A percentile compares a stretch with the other conserved stretches of the same genome.
phyloP scores from a whole-genome alignment of 2,113 vertebrate species.

The Tor tambroides region DNA sequence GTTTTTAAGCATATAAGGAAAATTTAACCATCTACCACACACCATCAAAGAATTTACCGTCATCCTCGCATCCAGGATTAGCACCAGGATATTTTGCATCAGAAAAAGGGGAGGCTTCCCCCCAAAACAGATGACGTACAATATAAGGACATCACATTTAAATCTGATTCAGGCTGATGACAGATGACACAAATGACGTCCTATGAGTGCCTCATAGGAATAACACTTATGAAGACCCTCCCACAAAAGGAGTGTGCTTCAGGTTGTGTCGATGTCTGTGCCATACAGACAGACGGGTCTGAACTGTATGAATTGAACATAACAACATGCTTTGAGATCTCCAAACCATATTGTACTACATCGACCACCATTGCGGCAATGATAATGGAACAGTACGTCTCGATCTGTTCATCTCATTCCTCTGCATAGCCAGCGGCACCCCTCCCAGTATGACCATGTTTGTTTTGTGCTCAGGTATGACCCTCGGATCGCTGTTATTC shows the following conservation, averaged over 20 bases:
- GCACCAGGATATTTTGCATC: conserved; percentile 41
- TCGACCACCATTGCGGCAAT: conserved; percentile 46
- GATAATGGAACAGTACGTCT: conserved; percentile 50
- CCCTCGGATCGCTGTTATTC: conserved; percentile 41
- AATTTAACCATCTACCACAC: background rate
- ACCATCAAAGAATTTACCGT: background rate
- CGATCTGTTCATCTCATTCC: conserved; percentile 35
- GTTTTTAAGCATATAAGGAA: background rate
- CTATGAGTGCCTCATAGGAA: conserved; percentile 53
- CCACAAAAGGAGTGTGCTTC: conserved; percentile 29
- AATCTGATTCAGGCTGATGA: conserved; percentile 30
- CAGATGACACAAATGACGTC: conserved; percentile 19
- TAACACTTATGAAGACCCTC: conserved; percentile 41
- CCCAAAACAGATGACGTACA: background rate
- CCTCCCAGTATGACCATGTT: conserved; percentile 51
- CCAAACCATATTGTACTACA: conserved; percentile 57
- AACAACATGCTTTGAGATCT: conserved; percentile 54
- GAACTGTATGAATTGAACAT: conserved; percentile 52
- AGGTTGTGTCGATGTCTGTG: conserved; percentile 36
- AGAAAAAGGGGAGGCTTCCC: background rate
- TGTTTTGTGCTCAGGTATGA: conserved; percentile 40
- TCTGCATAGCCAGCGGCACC: conserved; percentile 37
- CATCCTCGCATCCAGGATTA: background rate
- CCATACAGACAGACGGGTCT: conserved; percentile 50
- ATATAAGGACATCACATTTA: conserved; percentile 26